A percentile compares a stretch with the other conserved stretches of the same genome.
Evolutionary conservation across 2,888 invertebrate genomes (phyloP).

Genomic region (Napeogenes inachia): DNA sequence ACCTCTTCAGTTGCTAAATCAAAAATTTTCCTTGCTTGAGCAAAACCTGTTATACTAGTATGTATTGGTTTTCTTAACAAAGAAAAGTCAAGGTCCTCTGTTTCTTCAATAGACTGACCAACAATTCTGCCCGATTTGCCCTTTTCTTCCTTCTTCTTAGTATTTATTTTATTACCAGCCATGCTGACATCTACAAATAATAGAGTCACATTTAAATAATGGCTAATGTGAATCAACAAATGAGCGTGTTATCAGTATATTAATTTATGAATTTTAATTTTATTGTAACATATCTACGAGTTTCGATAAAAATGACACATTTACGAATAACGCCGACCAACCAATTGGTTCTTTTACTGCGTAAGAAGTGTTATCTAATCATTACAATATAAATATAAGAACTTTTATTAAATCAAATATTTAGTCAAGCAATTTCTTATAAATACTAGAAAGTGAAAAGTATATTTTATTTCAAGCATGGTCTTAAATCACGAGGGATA

Average conservation of each 20-base stretch:
- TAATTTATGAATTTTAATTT: no score
- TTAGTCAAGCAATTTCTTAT: no score
- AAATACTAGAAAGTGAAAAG: no score
- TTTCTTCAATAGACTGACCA: conserved; percentile 54
- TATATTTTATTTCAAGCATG: conserved; percentile 48
- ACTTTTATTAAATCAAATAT: not conserved
- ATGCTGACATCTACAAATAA: conserved; percentile 44
- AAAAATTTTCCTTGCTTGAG: conserved; percentile 83
- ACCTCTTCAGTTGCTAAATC: conserved; percentile 88
- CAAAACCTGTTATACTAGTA: conserved; percentile 82
- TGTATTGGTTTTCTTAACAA: conserved; percentile 81
- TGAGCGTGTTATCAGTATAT: no score
- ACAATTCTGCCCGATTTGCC: conserved; percentile 52
- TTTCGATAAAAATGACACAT: conserved; percentile 29
- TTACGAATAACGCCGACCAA: conserved; percentile 51
- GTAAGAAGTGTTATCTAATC: conserved; percentile 29
- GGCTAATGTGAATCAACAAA: not conserved
- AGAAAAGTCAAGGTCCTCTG: conserved; percentile 73
- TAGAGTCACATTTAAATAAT: conserved; percentile 10
- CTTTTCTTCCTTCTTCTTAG: conserved; percentile 65
- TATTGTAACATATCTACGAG: conserved; percentile 24
- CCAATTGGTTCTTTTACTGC: conserved; percentile 35
- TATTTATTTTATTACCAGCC: conserved; percentile 67
- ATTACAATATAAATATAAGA: conserved; percentile 12
- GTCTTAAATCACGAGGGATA: conserved; percentile 45